Conservation (phyloP, 2,113 vertebrate genomes). For the Sterrhoptilus dennistouni region DNA sequence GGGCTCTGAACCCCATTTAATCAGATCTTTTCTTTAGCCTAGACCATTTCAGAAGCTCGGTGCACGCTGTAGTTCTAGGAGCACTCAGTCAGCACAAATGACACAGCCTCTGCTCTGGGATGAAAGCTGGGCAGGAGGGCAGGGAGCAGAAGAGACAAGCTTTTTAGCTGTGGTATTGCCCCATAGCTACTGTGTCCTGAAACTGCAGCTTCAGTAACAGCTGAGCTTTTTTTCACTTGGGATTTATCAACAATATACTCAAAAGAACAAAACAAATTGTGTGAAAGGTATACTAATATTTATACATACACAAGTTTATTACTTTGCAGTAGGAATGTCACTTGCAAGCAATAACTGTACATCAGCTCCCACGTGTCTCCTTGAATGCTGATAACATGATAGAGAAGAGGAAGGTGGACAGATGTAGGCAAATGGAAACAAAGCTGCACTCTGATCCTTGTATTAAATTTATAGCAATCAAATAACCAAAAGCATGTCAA, state of each 20-base stretch:
- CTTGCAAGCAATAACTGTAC: not conserved
- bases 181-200: not conserved
- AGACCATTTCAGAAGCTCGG: not conserved
- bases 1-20: not conserved
- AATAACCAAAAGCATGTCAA: not conserved
- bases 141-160: not conserved
- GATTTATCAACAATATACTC: not conserved
- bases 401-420: not conserved
- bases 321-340: not conserved
- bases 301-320: not conserved
- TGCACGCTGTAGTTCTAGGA: rapidly evolving
- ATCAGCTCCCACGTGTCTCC: not conserved
- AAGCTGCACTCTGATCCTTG: not conserved
- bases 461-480: not conserved
- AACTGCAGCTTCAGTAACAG: not conserved
- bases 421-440: not conserved
- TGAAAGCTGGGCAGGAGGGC: not conserved
- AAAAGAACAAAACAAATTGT: not conserved
- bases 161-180: not conserved
- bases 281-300: not conserved
- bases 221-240: not conserved
- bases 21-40: not conserved
- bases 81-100: not conserved
- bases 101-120: not conserved
- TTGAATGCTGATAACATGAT: not conserved